Base-by-base conservation (phyloP, 2,797 vertebrate species). In the Miichthys miiuy region DNA sequence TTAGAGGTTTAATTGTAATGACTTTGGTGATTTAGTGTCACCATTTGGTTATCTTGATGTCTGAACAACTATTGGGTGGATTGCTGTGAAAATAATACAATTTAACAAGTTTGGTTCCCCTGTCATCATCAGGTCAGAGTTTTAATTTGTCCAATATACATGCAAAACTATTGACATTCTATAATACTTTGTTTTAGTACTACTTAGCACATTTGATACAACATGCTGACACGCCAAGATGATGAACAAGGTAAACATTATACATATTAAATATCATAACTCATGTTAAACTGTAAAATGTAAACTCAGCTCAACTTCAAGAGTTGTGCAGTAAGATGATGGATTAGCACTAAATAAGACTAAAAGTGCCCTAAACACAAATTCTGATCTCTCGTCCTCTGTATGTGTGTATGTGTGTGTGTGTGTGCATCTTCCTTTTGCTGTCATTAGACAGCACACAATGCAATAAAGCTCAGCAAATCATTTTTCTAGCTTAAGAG, bases 401-500 rank as follows among this genome's bases (percentile, higher is more conserved):
- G 14, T 64, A n/a, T 47, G 2, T 51, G 12, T 52, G 18, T 68
- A 34, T 23, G 17, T 57, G 25, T 30, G 20, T 34, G 20, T 68
- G 14, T 62, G 44, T 51, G 14, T 67, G 21, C 25, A 71, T 30
- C 41, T 34, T 17, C 25, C 12, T 51, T 75, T 79, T 69, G 47
- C 54, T 57, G 7, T 65, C 34, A 38, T 38, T 38, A 38, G 34
- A 27, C 17, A 30, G 6, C 17, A 27, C 5, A 47, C 17, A 6
- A 11, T 64, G 56, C n/a, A 77, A 57, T 48, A 17, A 63, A 51
- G 48, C 64, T 85, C 52, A 52, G 69, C 46, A 58, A 51, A 74
- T 75, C 0, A 25, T 82, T 68, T 83, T 62, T 78, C 48, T 56
- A 52, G 23, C 64, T 78, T 79, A 79, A 88, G 9, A 80, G 77